Base-by-base conservation (phyloP, 35 echinoderm and acorn worm species). In the Hemicentrotus pulcherrimus region DNA sequence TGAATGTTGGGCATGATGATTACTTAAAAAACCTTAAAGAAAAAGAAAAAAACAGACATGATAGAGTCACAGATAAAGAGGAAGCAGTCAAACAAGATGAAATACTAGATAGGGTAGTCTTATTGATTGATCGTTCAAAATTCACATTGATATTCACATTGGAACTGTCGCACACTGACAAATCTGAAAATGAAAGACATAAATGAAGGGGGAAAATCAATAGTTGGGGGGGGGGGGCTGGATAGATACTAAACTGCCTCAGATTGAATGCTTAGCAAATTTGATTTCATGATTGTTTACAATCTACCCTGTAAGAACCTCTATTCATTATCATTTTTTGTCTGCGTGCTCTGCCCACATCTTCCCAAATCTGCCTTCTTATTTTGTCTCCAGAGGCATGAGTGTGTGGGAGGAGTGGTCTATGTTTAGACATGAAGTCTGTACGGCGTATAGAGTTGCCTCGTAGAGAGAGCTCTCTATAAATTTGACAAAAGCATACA, bases 211-310 rank as follows among this genome's bases (percentile, higher is more conserved):
- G 24, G 24, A 78, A 55, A 78, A 78, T 78, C 18, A 8, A 78
- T 78, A 30, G 18, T 22, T 2, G 11, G 52, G 52, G 35, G 35
- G 35, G 35, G 50, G 48, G 50, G 50, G 9, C 28, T 78, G 65
- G 15, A n/a, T 28, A 28, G 65, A 78, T 28, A 78, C 65, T 28
- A 18, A 78, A 78, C 22, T 78, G 65, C 65, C 65, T 78, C 22
- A 28, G 15, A 78, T 78, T 78, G 65, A 78, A 78, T 78, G 65
- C 65, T 78, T 78, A 78, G 65, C 65, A 78, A 78, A 78, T 78
- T 78, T 78, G 65, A 78, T 78, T 78, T 78, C 65, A 78, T 78
- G 65, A 78, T 78, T 78, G 65, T 78, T 78, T 78, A 78, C 65
- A 28, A 78, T 78, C 65, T n/a, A 78, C 65, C 65, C 65, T 55